These are phyloP conservation scores for Corythucha ciliata DNA, from an alignment of 2,888 invertebrate genomes.

Conservation along the genomic window DNA sequence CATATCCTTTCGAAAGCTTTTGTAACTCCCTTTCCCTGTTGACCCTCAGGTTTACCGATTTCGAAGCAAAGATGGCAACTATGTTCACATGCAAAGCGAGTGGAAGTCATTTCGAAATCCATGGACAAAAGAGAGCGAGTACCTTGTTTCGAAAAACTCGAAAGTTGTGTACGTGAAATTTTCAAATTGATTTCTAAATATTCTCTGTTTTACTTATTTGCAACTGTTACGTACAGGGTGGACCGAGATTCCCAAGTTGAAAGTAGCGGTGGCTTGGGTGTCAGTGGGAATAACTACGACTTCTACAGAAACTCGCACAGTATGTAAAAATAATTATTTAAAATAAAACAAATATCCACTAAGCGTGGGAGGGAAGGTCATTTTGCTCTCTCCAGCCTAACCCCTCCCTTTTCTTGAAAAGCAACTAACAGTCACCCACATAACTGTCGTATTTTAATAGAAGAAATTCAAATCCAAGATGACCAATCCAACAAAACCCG, in stretches of 20 bases:
- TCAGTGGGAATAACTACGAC: conserved; percentile 31
- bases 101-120: conserved; percentile 88
- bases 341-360: too few species aligned
- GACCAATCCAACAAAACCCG: too few species aligned
- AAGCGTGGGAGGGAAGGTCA: too few species aligned
- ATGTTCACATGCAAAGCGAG: conserved; percentile 65
- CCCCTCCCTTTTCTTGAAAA: too few species aligned
- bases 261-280: conserved; percentile 30
- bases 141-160: conserved; percentile 77
- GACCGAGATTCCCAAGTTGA: conserved; percentile 31
- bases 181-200: neutral
- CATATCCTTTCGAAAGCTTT: too few species aligned
- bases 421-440: too few species aligned
- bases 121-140: conserved; percentile 92
- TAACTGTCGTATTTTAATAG: too few species aligned
- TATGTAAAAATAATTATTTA: too few species aligned
- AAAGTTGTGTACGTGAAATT: conserved; percentile 53
- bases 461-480: too few species aligned
- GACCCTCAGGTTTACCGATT: conserved; percentile 65
- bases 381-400: too few species aligned
- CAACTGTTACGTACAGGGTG: conserved; percentile 17
- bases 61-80: conserved; percentile 66
- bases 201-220: neutral
- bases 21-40: too few species aligned
- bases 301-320: conserved; percentile 33